These are phyloP conservation scores for Sialia sialis DNA, from an alignment of 2,113 vertebrate species.

Conservation along the genomic window DNA sequence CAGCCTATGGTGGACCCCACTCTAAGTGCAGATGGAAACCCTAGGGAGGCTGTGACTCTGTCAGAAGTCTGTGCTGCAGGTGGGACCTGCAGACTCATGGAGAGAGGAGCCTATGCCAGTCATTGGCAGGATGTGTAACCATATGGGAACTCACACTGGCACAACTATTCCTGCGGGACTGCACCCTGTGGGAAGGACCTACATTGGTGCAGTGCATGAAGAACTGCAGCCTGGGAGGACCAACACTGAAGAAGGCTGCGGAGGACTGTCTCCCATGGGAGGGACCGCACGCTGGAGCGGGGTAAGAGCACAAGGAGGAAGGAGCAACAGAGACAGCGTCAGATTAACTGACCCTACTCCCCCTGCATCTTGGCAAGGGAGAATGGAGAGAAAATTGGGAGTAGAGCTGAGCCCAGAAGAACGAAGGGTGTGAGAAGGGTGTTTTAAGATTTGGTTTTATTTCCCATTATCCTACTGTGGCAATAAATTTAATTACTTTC, in stretches of 20 bases:
- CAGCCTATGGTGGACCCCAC: neutral
- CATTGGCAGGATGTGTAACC: neutral
- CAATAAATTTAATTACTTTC: neutral
- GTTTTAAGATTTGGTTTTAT: neutral
- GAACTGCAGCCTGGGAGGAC: neutral
- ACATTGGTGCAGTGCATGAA: neutral
- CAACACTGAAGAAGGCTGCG: neutral
- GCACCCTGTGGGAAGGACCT: neutral
- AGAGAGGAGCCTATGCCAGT: neutral
- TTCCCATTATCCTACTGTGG: neutral
- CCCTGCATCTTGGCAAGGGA: neutral
- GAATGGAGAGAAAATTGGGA: neutral
- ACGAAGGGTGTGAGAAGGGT: neutral
- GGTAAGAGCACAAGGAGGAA: neutral
- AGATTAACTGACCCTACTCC: neutral
- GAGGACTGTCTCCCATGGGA: neutral
- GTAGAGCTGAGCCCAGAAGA: neutral
- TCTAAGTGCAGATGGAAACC: neutral
- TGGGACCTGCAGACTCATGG: neutral
- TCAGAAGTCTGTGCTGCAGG: neutral
- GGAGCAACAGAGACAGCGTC: neutral
- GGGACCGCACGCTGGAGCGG: fast-evolving
- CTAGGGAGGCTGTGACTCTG: neutral
- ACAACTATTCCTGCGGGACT: neutral
- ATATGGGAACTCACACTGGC: neutral